These are phyloP conservation scores for Belgica antarctica DNA, from an alignment of 2,888 invertebrate species.

Conservation along the genomic window DNA sequence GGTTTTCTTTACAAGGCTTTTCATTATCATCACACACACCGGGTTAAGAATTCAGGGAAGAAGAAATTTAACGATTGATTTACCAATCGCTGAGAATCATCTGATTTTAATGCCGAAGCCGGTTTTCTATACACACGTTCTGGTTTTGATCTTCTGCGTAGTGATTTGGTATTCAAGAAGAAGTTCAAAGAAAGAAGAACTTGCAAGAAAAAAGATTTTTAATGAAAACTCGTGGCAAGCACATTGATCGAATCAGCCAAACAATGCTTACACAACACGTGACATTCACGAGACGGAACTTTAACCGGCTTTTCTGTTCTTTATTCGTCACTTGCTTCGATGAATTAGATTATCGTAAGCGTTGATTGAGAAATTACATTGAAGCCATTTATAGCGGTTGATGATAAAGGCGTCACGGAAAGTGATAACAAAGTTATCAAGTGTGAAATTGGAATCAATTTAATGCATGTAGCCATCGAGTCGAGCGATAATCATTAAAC, in stretches of 20 bases:
- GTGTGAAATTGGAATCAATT: constrained; percentile 15
- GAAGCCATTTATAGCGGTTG: background rate
- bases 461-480: background rate
- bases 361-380: constrained; percentile 6
- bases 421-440: background rate
- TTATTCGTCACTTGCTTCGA: too few relatives aligned
- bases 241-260: too few relatives aligned
- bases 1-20: background rate
- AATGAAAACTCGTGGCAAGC: too few relatives aligned
- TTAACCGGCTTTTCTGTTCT: background rate
- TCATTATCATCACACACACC: too few relatives aligned
- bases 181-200: too few relatives aligned
- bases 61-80: background rate
- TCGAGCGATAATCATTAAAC: background rate
- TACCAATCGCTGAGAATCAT: background rate
- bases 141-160: background rate
- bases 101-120: too few relatives aligned
- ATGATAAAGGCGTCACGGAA: background rate
- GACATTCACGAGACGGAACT: background rate
- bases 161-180: too few relatives aligned
- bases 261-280: too few relatives aligned
- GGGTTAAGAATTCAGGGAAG: background rate
- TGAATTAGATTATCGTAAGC: background rate
- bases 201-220: too few relatives aligned
- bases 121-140: background rate